A percentile compares a stretch with the other conserved stretches of the same genome.
phyloP scores from a whole-genome alignment of 2,113 vertebrate species.

The Microcebus lehilahytsara region DNA sequence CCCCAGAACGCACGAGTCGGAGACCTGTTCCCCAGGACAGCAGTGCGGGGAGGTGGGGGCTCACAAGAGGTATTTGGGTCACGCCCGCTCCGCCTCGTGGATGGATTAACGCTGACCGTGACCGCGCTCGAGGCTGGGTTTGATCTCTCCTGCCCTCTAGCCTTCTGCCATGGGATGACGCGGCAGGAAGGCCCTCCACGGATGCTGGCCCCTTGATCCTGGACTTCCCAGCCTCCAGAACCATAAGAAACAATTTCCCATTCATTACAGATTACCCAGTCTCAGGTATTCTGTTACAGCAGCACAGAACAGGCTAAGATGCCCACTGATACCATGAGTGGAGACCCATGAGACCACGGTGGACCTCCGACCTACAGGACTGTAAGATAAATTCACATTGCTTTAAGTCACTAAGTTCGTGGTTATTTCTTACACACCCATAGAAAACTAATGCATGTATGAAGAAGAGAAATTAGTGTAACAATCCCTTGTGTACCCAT shows the following conservation, averaged over 20 bases:
- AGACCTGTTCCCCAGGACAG: background rate
- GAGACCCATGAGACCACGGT: background rate
- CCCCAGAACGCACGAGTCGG: background rate
- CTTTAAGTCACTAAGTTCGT: background rate
- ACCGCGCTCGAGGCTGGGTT: background rate
- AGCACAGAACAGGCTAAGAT: background rate
- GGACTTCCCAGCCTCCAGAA: background rate
- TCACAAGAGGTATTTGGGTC: background rate
- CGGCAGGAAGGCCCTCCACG: background rate
- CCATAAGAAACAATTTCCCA: background rate
- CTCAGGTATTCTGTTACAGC: background rate
- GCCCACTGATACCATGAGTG: too few relatives aligned
- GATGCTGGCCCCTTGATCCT: background rate
- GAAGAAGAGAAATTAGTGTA: background rate
- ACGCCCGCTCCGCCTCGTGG: background rate
- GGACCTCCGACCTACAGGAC: background rate
- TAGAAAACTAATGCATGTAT: background rate
- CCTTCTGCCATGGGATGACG: background rate
- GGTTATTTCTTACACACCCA: background rate
- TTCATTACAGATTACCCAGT: background rate
- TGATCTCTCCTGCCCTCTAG: background rate
- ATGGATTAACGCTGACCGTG: background rate
- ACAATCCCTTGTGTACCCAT: background rate
- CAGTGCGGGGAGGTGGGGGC: background rate
- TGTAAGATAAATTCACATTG: background rate